Evolutionary conservation across 1,140 invertebrate genomes (phyloP).

Genomic region (Trichonephila clavata): DNA sequence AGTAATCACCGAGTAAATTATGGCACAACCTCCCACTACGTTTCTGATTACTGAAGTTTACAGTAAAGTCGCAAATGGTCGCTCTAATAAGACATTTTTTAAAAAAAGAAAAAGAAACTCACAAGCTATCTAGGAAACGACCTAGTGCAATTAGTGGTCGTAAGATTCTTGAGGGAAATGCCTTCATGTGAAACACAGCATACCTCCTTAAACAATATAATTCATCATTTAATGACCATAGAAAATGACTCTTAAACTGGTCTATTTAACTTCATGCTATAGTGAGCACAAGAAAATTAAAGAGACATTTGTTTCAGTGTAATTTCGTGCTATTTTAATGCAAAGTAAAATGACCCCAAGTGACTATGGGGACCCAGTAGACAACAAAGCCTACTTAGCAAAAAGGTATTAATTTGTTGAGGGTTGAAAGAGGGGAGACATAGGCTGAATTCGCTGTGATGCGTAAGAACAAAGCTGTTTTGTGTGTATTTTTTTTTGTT

Average conservation of each 20-base stretch:
- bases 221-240: constrained; percentile 35
- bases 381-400: not conserved
- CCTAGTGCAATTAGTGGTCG: not conserved
- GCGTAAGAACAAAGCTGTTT: not conserved
- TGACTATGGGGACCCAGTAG: not conserved
- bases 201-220: constrained; percentile 22
- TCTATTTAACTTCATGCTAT: constrained; percentile 58
- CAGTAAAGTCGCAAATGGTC: not conserved
- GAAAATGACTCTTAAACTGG: constrained; percentile 44
- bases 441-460: no score
- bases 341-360: constrained; percentile 41
- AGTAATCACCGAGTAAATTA: no score
- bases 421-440: not conserved
- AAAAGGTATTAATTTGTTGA: not conserved
- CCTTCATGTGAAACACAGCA: constrained; percentile 4
- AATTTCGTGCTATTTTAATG: not conserved
- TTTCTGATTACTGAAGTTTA: no score
- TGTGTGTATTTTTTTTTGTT: not conserved
- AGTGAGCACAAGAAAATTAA: constrained; percentile 40
- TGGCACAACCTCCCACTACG: no score
- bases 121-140: not conserved
- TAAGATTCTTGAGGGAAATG: constrained; percentile 51
- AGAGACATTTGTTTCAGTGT: constrained; percentile 47
- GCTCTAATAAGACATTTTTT: not conserved
- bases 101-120: not conserved